Conservation (phyloP, 2,113 vertebrate genomes). For the Prietella phreatophila region DNA sequence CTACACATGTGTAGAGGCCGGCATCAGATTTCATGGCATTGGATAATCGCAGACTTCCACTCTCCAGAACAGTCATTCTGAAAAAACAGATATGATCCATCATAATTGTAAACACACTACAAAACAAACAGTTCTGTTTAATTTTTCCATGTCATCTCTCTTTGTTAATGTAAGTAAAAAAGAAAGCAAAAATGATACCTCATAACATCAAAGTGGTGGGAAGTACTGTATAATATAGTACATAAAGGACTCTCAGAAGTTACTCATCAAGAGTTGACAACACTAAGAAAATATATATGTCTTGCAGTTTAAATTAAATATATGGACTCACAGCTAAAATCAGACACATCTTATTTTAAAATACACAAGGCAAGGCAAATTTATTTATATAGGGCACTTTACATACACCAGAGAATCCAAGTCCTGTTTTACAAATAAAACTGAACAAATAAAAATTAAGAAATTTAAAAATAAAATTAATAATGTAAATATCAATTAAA, state of each 20-base stretch:
- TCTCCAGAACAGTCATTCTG: slow-evolving; percentile 83
- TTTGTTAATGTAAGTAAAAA: neutral
- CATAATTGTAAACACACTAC: neutral
- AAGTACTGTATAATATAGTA: neutral
- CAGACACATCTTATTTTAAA: neutral
- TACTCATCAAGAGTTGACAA: neutral
- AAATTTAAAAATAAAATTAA: neutral
- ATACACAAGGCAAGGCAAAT: neutral
- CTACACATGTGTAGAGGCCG: slow-evolving; percentile 88
- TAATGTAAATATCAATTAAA: neutral
- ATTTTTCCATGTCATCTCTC: neutral
- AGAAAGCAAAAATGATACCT: neutral
- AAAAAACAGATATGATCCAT: slow-evolving; percentile 19
- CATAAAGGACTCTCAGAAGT: neutral
- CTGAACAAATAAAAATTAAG: neutral
- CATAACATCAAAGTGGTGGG: neutral
- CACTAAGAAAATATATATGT: neutral
- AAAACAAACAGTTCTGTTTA: neutral
- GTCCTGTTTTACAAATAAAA: neutral
- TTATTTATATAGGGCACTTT: neutral
- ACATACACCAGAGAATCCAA: neutral
- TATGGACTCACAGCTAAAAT: neutral
- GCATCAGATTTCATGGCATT: slow-evolving; percentile 86
- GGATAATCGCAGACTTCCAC: slow-evolving; percentile 87
- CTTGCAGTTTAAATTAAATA: neutral